A percentile compares a stretch with the other conserved stretches of the same genome.
Evolutionary conservation across 2,113 vertebrate genomes (phyloP).

Genomic region (Pycnonotus jocosus): DNA sequence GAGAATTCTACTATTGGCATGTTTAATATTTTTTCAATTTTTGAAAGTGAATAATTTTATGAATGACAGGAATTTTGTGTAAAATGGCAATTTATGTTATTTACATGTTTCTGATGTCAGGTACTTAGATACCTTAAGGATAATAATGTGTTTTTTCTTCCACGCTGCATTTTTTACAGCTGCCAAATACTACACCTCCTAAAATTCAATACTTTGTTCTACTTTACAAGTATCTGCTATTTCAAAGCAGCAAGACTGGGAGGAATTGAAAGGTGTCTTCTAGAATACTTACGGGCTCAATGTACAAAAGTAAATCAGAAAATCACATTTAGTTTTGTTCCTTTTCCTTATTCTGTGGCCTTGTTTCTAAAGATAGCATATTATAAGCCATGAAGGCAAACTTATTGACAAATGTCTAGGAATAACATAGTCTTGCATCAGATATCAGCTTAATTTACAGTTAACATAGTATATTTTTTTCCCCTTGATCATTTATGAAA

Average conservation of each 20-base stretch:
- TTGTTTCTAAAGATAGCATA: neutral
- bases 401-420: neutral
- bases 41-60: neutral
- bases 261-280: neutral
- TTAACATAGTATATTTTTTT: fast-evolving
- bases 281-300: neutral
- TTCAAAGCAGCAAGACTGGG: neutral
- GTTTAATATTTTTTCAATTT: neutral
- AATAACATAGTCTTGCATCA: neutral
- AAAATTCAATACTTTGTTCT: neutral
- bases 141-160: neutral
- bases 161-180: neutral
- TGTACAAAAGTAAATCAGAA: neutral
- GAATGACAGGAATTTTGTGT: neutral
- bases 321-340: neutral
- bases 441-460: neutral
- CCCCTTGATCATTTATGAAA: neutral
- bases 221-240: neutral
- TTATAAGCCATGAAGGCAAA: neutral
- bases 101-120: neutral
- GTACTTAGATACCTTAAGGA: neutral
- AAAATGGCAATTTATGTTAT: neutral
- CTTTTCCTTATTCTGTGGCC: neutral
- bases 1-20: neutral
- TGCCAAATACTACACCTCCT: neutral